Conservation (phyloP, 1,140 invertebrate genomes). For the Macrobrachium nipponense region DNA sequence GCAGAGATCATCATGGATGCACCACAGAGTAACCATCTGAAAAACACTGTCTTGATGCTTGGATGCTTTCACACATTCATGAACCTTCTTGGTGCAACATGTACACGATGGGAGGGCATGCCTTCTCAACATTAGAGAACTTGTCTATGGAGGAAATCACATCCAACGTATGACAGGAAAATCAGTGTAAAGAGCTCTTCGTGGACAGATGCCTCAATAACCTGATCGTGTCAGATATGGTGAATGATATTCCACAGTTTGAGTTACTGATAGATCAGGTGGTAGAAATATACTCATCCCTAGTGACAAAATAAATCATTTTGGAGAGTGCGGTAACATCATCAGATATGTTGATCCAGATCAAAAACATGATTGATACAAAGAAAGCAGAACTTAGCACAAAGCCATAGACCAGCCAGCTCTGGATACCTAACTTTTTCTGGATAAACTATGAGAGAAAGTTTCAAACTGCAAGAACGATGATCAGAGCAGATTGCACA, state of each 20-base stretch:
- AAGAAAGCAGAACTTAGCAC: constrained; percentile 1
- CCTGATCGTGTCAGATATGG: neutral
- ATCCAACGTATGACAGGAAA: constrained; percentile 13
- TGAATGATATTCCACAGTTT: neutral
- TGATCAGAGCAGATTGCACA: too few relatives aligned
- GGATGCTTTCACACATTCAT: constrained; percentile 15
- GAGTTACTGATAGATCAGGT: neutral
- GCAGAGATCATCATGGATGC: constrained; percentile 26
- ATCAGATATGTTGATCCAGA: constrained; percentile 3
- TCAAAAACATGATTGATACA: neutral
- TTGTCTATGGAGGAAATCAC: neutral
- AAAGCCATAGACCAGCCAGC: neutral
- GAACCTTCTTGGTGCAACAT: constrained; percentile 5
- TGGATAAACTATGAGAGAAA: too few relatives aligned
- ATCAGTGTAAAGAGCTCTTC: neutral
- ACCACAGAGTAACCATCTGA: neutral
- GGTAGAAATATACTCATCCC: neutral
- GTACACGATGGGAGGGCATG: neutral
- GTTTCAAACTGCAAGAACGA: too few relatives aligned
- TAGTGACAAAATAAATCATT: neutral
- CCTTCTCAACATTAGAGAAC: too few relatives aligned
- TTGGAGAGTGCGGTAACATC: neutral
- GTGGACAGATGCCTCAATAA: neutral
- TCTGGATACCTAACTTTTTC: too few relatives aligned
- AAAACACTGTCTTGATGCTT: neutral